Evolutionary conservation across 1,140 invertebrate genomes (phyloP), one percentile per base, ranked within the genome.

Genomic region (Pseudomyrmex sp.): DNA sequence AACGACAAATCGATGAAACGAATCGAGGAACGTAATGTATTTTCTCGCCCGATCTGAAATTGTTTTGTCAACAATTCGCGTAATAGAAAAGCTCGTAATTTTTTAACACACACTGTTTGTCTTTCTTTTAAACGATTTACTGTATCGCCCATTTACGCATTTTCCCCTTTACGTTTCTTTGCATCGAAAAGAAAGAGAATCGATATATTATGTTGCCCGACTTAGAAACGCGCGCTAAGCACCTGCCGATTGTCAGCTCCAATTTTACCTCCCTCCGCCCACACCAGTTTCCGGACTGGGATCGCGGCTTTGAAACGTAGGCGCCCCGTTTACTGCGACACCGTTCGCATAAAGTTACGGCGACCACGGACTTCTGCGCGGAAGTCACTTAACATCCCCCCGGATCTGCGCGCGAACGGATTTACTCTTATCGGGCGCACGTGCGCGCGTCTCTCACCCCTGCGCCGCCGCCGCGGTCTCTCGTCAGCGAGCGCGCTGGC

Each of bases 351-450:
- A 87, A 87, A 87, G 48, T 83, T 62, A 65, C 69, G 50, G 7
- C 75, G 50, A 61, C 26, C 23, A 61, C 35, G 54, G 26, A 68
- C 35, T 74, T 50, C 23, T 46, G 61, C 54, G 63, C 58, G 65
- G 46, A 66, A 56, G 77, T 59, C 62, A 65, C 54, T 66, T 70
- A 69, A 48, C 84, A 85, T 76, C 35, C 35, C 72, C 72, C 85
- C 72, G 50, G 79, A 86, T 87, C 52, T 77, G 59, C 18, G 35
- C 50, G 72, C 10, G 26, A 86, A 63, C 59, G 79, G 66, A 77
- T 86, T 87, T 83, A 83, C 70, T 86, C 35, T 83, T 86, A 87
- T 87, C 85, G 85, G 15, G 20, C 12, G 10, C 15, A 48, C 58
- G 59, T 72, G 85, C 72, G 59, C 72, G 59, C 23, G 79, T 35